phyloP scores from a whole-genome alignment of 23 tunicate species.

The Ciona savignyi region DNA sequence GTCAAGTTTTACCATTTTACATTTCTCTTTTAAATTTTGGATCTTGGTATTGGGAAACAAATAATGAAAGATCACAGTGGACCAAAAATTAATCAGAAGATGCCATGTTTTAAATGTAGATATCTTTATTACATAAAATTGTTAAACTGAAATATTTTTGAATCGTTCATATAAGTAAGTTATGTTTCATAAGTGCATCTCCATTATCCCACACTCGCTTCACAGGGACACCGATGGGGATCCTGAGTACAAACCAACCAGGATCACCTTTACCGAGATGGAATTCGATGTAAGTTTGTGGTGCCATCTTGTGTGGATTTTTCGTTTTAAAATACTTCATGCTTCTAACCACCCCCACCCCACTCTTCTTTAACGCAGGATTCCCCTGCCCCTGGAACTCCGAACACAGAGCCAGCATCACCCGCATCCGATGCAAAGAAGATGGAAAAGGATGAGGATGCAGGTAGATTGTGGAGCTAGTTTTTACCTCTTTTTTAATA shows the following conservation, averaged over 20 bases:
- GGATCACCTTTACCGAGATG: slow-evolving; percentile 61
- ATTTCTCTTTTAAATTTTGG: no score
- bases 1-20: no score
- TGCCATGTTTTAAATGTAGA: not conserved
- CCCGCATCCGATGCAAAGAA: slow-evolving; percentile 53
- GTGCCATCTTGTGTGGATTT: no score
- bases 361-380: slow-evolving; percentile 8
- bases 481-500: no score
- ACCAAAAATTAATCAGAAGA: no score
- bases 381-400: slow-evolving; percentile 71
- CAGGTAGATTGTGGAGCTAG: not conserved
- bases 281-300: slow-evolving; percentile 63
- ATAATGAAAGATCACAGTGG: no score
- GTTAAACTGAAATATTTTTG: not conserved
- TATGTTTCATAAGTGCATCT: no score
- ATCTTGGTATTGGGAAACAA: no score
- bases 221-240: slow-evolving; percentile 65
- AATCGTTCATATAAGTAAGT: not conserved
- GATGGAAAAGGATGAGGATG: slow-evolving; percentile 17
- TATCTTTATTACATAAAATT: not conserved
- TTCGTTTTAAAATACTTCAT: not conserved
- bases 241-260: slow-evolving; percentile 95
- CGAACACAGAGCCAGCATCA: slow-evolving; percentile 86
- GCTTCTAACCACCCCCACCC: not conserved
- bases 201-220: not conserved